Conservation (phyloP, 1,140 invertebrate genomes). For the Drosophila saltans region DNA sequence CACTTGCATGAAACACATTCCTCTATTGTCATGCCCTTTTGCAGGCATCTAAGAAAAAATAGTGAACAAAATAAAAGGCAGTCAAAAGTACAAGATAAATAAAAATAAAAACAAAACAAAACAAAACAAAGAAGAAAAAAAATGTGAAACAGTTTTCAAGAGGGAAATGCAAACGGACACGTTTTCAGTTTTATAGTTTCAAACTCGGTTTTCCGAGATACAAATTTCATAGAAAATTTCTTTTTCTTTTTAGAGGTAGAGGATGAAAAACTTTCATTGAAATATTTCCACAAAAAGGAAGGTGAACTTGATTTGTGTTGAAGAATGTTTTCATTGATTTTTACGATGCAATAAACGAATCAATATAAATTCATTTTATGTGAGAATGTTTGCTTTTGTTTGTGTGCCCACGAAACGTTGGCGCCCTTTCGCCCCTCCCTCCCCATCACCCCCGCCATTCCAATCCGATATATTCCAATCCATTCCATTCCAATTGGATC, state of each 20-base stretch:
- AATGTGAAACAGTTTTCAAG: slow-evolving; percentile 73
- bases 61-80: too few relatives aligned
- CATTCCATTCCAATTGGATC: too few relatives aligned
- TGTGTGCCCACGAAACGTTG: background rate
- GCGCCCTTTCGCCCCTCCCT: too few relatives aligned
- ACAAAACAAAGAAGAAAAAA: slow-evolving; percentile 35
- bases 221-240: slow-evolving; percentile 75
- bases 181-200: slow-evolving; percentile 72
- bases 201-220: slow-evolving; percentile 33
- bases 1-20: slow-evolving; percentile 74
- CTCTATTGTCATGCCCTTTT: slow-evolving; percentile 9
- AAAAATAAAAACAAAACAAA: too few relatives aligned
- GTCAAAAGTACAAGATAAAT: slow-evolving; percentile 9
- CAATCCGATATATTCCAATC: too few relatives aligned
- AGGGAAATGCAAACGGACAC: slow-evolving; percentile 60
- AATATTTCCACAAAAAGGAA: slow-evolving; percentile 32
- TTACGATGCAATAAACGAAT: slow-evolving; percentile 72
- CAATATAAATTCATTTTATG: slow-evolving; percentile 69
- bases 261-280: slow-evolving; percentile 55
- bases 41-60: slow-evolving; percentile 17
- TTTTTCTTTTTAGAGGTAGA: background rate
- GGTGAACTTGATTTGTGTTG: slow-evolving; percentile 22
- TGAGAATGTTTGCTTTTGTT: slow-evolving; percentile 35
- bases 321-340: slow-evolving; percentile 77
- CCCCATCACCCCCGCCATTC: too few relatives aligned